Conservation (phyloP, 2,888 invertebrate genomes). For the Cybosia mesomella region DNA sequence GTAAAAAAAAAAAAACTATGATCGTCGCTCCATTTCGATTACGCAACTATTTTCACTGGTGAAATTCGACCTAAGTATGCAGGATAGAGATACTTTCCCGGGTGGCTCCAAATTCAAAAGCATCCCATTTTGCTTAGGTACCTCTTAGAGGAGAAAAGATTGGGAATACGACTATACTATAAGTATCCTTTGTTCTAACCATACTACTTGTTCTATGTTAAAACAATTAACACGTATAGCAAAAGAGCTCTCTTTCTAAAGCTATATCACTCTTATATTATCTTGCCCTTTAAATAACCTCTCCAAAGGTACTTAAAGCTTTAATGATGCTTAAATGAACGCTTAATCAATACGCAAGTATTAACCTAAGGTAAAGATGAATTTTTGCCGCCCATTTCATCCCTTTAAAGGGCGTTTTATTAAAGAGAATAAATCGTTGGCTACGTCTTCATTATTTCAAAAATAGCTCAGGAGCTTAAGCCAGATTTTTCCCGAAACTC, state of each 20-base stretch:
- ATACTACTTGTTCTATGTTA: background rate
- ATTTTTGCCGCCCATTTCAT: slow-evolving; percentile 9
- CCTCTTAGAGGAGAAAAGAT: background rate
- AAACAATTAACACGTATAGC: background rate
- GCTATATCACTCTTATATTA: background rate
- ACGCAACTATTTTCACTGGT: background rate
- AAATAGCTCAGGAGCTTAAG: slow-evolving; percentile 18
- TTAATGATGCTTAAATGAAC: slow-evolving; percentile 30
- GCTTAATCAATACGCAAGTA: slow-evolving; percentile 24
- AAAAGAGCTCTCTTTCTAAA: background rate
- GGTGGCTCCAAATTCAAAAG: background rate
- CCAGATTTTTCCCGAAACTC: background rate
- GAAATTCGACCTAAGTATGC: background rate
- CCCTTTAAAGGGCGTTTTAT: slow-evolving; percentile 24
- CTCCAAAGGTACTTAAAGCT: slow-evolving; percentile 19
- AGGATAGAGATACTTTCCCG: background rate
- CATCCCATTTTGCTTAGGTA: background rate
- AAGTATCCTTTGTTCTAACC: background rate
- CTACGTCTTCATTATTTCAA: slow-evolving; percentile 33
- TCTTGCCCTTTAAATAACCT: background rate
- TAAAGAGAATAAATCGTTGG: slow-evolving; percentile 35
- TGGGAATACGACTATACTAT: background rate
- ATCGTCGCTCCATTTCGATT: background rate
- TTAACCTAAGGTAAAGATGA: slow-evolving; percentile 21
- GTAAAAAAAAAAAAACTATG: no score